Evolutionary conservation across 2,113 vertebrate species (phyloP).

Genomic region (Nycticebus coucang): DNA sequence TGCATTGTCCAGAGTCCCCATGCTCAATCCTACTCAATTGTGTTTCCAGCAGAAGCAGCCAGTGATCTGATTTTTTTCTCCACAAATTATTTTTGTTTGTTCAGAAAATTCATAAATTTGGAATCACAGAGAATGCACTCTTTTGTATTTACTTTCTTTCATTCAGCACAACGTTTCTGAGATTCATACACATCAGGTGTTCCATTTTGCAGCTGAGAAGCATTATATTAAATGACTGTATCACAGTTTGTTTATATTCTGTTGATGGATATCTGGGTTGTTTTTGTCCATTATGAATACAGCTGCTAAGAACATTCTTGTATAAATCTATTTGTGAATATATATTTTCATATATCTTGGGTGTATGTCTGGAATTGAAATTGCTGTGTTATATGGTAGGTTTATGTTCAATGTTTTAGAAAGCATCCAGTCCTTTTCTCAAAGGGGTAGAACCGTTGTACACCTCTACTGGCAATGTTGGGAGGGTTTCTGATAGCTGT

Average conservation of each 20-base stretch:
- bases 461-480: neutral
- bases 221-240: neutral
- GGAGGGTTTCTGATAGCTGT: neutral
- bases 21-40: neutral
- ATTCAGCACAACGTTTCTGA: neutral
- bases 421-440: neutral
- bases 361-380: neutral
- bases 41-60: neutral
- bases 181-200: neutral
- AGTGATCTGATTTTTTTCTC: neutral
- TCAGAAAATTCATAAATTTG: neutral
- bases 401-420: neutral
- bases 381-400: neutral
- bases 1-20: fast-evolving
- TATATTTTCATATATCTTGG: neutral
- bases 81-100: neutral
- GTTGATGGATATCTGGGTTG: neutral
- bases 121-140: neutral
- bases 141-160: neutral
- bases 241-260: neutral
- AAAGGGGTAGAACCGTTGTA: neutral
- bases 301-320: neutral
- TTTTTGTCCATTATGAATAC: neutral
- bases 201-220: neutral
- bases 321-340: neutral